Base-by-base conservation (phyloP, 2,113 vertebrate genomes). In the Formicarius rufipectus region DNA sequence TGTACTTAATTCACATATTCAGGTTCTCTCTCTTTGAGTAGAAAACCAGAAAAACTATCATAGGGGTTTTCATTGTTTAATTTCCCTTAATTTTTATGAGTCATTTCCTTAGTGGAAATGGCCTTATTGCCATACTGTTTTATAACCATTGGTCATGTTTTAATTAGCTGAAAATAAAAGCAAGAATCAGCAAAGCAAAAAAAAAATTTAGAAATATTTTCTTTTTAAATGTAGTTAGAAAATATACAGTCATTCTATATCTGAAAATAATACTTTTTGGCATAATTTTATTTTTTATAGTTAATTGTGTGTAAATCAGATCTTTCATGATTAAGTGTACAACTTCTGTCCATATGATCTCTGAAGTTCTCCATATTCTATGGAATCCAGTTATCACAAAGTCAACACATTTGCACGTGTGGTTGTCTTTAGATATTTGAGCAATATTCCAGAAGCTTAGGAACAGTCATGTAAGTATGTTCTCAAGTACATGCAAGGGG, bases 401-500 rank as follows among this genome's bases (percentile, higher is more conserved):
- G 12, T 53, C 27, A 58, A 55, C 0, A 2, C 8, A 60, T 3
- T 74, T 69, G 19, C 3, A 4, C 24, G 14, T 4, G 1, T 66
- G 39, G 20, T 75, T 75, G 55, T 13, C 15, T 59, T 79, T 28
- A 49, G 18, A 28, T 49, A 72, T 37, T 62, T 75, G 28, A 75
- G 58, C 56, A 78, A 49, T 40, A 56, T 27, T 66, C 28, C 14
- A 67, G 25, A 93, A 92, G 7, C 22, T 33, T 74, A 33, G 24
- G 6, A 75, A 52, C 7, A 86, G 10, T 40, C 16, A 21, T 8
- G 10, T 59, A 79, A 66, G 47, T 24, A 67, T 6, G 10, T 71
- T 49, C 55, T 55, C n/a, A 66, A 71, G 58, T 19, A 68, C 5
- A 62, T 35, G 8, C 5, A 58, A 53, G 6, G 10, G 28, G 50